Percentiles rank a stretch among this genome's conserved stretches.
phyloP scores from a whole-genome alignment of 2,797 vertebrate genomes.

The Fundulus diaphanus region DNA sequence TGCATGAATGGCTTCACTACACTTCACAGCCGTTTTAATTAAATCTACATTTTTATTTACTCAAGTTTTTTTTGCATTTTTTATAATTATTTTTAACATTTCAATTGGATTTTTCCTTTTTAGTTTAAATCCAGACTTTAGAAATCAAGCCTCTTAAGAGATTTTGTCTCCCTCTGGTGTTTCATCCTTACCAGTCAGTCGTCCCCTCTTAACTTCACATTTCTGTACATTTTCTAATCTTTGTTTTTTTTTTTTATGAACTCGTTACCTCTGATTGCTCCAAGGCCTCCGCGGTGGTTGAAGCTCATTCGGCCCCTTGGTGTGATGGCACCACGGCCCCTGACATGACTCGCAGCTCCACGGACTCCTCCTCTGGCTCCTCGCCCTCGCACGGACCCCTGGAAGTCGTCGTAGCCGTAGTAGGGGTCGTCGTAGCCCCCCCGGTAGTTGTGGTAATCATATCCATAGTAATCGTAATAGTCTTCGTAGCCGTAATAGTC shows the following conservation, averaged over 20 bases:
- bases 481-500: slow-evolving; percentile 99
- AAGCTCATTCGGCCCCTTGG: slow-evolving; percentile 88
- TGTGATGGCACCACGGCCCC: slow-evolving; percentile 81
- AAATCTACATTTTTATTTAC: neutral
- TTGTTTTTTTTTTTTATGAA: neutral
- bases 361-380: slow-evolving; percentile 85
- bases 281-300: slow-evolving; percentile 93
- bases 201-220: neutral
- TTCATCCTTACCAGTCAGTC: neutral
- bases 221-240: no score
- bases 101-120: neutral
- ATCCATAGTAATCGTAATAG: slow-evolving; percentile 99
- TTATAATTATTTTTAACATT: neutral
- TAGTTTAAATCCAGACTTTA: neutral
- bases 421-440: slow-evolving; percentile 99
- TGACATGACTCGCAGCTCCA: slow-evolving; percentile 89
- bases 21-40: neutral
- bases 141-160: neutral
- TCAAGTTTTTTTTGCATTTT: neutral
- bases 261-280: slow-evolving; percentile 93
- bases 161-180: neutral
- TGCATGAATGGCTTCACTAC: no score
- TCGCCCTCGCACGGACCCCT: slow-evolving; percentile 93
- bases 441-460: slow-evolving; percentile 99
- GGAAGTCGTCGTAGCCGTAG: slow-evolving; percentile 99